Percentiles rank a stretch among this genome's conserved stretches.
Evolutionary conservation across 2,888 invertebrate species (phyloP).

Genomic region (Diarsia mendica): DNA sequence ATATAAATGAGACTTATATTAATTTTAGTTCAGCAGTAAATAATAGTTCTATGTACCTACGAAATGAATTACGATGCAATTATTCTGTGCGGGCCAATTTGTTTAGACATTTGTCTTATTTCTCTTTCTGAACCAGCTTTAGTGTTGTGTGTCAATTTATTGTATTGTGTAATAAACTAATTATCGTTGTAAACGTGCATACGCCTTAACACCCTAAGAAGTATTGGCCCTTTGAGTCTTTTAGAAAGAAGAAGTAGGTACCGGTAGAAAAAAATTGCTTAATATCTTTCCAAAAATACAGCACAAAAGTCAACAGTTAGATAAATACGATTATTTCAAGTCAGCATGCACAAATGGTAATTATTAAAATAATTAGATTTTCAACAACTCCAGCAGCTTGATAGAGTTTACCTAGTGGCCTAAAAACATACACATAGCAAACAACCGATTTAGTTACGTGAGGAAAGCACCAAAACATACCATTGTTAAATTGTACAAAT

Average conservation of each 20-base stretch:
- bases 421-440: not conserved
- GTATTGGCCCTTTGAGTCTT: not conserved
- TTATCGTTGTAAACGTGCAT: not conserved
- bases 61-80: constrained; percentile 43
- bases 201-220: too few species aligned
- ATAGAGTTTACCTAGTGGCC: not conserved
- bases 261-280: too few species aligned
- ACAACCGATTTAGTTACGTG: not conserved
- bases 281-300: not conserved
- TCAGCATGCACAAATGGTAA: not conserved
- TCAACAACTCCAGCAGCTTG: not conserved
- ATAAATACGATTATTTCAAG: not conserved
- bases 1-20: constrained; percentile 29
- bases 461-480: not conserved
- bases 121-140: constrained; percentile 9
- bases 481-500: not conserved
- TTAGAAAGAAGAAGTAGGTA: not conserved
- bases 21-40: constrained; percentile 18
- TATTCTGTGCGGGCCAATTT: constrained; percentile 42
- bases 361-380: too few species aligned
- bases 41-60: constrained; percentile 26
- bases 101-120: constrained; percentile 41
- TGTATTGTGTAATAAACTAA: constrained; percentile 8
- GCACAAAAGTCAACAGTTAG: not conserved
- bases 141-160: constrained; percentile 12